These are phyloP conservation scores for Rhyacichthys aspro DNA, from an alignment of 2,797 vertebrate genomes.

Conservation along the genomic window DNA sequence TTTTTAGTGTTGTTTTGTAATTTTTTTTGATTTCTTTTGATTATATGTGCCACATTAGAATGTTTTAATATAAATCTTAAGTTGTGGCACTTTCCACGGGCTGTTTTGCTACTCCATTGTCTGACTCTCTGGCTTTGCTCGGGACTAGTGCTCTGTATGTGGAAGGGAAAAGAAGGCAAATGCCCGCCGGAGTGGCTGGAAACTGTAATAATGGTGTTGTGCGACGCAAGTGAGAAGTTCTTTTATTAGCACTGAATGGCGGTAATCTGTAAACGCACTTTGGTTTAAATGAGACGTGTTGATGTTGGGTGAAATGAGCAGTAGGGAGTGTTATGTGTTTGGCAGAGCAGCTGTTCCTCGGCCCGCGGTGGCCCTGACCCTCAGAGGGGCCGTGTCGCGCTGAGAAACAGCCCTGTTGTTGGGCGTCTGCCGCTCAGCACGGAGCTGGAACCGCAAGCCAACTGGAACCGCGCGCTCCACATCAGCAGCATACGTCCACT, in stretches of 20 bases:
- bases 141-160: background rate
- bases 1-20: background rate
- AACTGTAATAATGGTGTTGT: constrained; percentile 43
- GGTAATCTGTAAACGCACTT: constrained; percentile 63
- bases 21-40: no score
- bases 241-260: constrained; percentile 55
- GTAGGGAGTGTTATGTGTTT: constrained; percentile 74
- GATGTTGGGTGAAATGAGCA: constrained; percentile 72
- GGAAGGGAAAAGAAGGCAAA: constrained; percentile 30
- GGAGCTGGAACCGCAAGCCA: constrained; percentile 50
- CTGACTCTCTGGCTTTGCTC: background rate
- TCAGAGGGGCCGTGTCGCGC: constrained; percentile 65
- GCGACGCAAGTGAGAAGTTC: constrained; percentile 30
- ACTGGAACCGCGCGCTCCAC: constrained; percentile 31
- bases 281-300: constrained; percentile 67
- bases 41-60: background rate
- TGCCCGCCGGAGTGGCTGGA: constrained; percentile 33
- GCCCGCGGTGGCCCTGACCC: constrained; percentile 66
- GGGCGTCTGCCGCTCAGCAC: constrained; percentile 51
- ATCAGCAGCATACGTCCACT: background rate
- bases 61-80: background rate
- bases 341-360: constrained; percentile 74
- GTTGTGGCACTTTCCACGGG: background rate
- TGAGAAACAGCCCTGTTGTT: constrained; percentile 67
- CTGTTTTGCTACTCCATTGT: no score